These are phyloP conservation scores for Chalcosyrphus nemorum DNA, from an alignment of 2,888 invertebrate species.

Conservation along the genomic window DNA sequence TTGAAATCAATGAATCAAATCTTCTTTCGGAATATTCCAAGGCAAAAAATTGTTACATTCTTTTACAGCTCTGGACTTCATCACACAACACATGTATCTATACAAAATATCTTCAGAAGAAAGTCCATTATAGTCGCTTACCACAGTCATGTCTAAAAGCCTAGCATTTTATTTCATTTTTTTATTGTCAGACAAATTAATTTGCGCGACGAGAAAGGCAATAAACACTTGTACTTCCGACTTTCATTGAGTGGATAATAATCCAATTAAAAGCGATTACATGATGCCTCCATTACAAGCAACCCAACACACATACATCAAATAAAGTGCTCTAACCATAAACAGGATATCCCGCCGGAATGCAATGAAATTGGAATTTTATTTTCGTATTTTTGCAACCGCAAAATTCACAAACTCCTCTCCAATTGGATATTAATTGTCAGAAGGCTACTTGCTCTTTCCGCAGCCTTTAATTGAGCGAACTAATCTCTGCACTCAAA, in stretches of 20 bases:
- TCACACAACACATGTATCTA: too few relatives aligned
- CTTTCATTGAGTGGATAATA: slow-evolving; percentile 23
- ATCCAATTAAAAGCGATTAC: slow-evolving; percentile 46
- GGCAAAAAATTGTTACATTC: too few relatives aligned
- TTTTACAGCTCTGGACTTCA: too few relatives aligned
- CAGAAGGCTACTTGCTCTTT: background rate
- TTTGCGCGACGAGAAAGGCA: slow-evolving; percentile 11
- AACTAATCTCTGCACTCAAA: slow-evolving; percentile 19
- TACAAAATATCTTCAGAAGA: too few relatives aligned
- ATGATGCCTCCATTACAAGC: background rate
- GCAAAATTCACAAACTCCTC: slow-evolving; percentile 16
- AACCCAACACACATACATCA: background rate
- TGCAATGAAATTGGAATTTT: background rate
- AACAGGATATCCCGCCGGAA: slow-evolving; percentile 9
- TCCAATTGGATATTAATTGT: slow-evolving; percentile 21
- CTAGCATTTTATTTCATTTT: background rate
- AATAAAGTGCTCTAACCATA: too few relatives aligned
- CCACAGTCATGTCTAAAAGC: background rate
- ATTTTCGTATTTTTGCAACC: background rate
- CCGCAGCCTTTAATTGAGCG: slow-evolving; percentile 37
- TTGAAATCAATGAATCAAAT: too few relatives aligned
- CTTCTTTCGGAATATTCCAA: too few relatives aligned
- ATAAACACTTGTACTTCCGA: slow-evolving; percentile 17
- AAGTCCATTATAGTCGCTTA: background rate
- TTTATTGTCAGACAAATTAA: slow-evolving; percentile 29